A percentile compares a stretch with the other conserved stretches of the same genome.
phyloP scores from a whole-genome alignment of 2,113 vertebrate species.

The Montifringilla adamsi region DNA sequence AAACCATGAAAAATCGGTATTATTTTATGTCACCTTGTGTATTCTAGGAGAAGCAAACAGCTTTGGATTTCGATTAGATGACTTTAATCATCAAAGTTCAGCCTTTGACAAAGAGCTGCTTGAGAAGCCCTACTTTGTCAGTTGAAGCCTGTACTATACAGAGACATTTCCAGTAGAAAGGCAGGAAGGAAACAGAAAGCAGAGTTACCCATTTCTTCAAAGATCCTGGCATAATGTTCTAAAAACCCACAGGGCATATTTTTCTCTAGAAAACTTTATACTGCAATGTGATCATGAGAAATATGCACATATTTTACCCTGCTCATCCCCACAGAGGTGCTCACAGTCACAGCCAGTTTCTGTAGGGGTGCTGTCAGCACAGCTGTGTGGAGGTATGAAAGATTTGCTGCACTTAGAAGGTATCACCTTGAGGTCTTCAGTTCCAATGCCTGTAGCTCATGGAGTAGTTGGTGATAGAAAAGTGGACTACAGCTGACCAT shows the following conservation, averaged over 20 bases:
- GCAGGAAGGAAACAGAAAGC: constrained; percentile 25
- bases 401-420: neutral
- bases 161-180: constrained; percentile 21
- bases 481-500: neutral
- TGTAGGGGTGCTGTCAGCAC: neutral
- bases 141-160: constrained; percentile 7
- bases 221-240: constrained; percentile 20
- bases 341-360: neutral
- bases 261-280: neutral
- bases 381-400: neutral
- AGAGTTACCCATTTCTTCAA: constrained; percentile 45
- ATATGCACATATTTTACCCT: neutral
- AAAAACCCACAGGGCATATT: neutral
- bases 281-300: neutral
- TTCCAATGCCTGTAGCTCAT: neutral
- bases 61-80: constrained; percentile 48
- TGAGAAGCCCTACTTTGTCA: constrained; percentile 49
- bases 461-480: neutral
- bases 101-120: constrained; percentile 33
- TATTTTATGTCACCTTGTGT: neutral
- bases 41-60: constrained; percentile 52
- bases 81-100: constrained; percentile 50
- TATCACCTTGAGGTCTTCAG: neutral
- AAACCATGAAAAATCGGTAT: neutral
- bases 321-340: neutral